phyloP scores from a whole-genome alignment of 2,888 invertebrate species.

The Syritta pipiens region DNA sequence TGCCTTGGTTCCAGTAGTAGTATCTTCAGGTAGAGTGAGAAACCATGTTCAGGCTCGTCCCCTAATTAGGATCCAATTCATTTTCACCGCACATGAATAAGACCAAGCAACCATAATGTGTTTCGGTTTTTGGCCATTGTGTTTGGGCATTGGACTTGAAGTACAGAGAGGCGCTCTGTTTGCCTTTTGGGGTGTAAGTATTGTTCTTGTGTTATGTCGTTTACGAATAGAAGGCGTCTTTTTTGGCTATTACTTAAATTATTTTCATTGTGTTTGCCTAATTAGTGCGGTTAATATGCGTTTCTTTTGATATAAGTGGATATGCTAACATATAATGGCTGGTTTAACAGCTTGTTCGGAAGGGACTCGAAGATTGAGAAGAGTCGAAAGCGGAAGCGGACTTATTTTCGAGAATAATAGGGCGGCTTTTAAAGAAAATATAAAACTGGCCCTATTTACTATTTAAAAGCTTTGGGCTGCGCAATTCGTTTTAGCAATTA shows the following conservation, averaged over 20 bases:
- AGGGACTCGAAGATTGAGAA: background rate
- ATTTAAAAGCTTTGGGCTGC: too few species aligned
- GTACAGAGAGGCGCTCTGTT: conserved; percentile 30
- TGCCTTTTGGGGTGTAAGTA: conserved; percentile 6
- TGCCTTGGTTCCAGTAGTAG: conserved; percentile 32
- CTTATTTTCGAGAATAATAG: too few species aligned
- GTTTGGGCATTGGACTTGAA: conserved; percentile 47
- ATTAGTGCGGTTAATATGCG: conserved; percentile 64
- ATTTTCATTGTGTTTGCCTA: conserved; percentile 60
- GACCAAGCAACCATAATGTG: conserved; percentile 65
- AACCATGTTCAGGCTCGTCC: conserved; percentile 57
- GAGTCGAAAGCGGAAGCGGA: background rate
- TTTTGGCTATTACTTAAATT: conserved; percentile 58
- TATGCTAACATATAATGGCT: conserved; percentile 23
- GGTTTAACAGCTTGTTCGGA: background rate
- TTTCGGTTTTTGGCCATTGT: conserved; percentile 61
- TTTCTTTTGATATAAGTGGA: conserved; percentile 40
- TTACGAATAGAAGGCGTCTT: conserved; percentile 6
- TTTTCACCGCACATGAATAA: conserved; percentile 66
- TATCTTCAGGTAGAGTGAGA: conserved; percentile 15
- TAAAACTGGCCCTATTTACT: too few species aligned
- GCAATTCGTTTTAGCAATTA: too few species aligned
- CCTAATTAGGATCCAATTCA: conserved; percentile 69
- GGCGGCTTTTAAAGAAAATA: too few species aligned
- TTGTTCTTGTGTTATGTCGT: conserved; percentile 18